Evolutionary conservation across 2,797 vertebrate species (phyloP).

Genomic region (Tolypeutes matacus): DNA sequence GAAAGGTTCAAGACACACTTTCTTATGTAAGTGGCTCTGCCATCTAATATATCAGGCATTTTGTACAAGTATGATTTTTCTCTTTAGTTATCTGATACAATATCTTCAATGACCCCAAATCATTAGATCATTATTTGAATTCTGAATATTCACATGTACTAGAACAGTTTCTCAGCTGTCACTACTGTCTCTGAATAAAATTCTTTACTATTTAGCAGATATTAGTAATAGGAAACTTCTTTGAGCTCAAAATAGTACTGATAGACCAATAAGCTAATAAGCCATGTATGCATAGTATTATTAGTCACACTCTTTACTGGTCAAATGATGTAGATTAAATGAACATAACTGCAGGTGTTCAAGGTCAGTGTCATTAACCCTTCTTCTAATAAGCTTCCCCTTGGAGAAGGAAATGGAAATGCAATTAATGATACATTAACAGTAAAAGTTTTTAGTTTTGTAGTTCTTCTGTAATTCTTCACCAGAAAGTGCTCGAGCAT

Average conservation of each 20-base stretch:
- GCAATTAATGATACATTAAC: constrained; percentile 68
- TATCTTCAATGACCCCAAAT: background rate
- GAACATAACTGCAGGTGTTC: constrained; percentile 57
- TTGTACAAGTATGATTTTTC: background rate
- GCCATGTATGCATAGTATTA: background rate
- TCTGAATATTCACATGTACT: background rate
- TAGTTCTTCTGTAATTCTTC: constrained; percentile 62
- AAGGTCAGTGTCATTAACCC: constrained; percentile 57
- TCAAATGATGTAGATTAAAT: constrained; percentile 26
- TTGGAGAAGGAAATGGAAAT: constrained; percentile 70
- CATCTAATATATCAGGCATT: background rate
- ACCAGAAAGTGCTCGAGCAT: constrained; percentile 16
- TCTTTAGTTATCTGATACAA: background rate
- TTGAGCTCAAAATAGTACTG: background rate
- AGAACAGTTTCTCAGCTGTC: background rate
- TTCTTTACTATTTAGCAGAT: background rate
- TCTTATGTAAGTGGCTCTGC: background rate
- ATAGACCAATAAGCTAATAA: constrained; percentile 27
- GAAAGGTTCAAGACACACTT: background rate
- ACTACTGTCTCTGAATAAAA: background rate
- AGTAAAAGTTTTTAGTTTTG: constrained; percentile 55
- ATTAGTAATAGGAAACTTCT: background rate
- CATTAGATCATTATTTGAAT: background rate
- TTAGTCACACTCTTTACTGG: constrained; percentile 36
- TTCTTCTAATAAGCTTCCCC: constrained; percentile 36